phyloP scores from a whole-genome alignment of 2,113 vertebrate genomes.

The Python bivittatus region DNA sequence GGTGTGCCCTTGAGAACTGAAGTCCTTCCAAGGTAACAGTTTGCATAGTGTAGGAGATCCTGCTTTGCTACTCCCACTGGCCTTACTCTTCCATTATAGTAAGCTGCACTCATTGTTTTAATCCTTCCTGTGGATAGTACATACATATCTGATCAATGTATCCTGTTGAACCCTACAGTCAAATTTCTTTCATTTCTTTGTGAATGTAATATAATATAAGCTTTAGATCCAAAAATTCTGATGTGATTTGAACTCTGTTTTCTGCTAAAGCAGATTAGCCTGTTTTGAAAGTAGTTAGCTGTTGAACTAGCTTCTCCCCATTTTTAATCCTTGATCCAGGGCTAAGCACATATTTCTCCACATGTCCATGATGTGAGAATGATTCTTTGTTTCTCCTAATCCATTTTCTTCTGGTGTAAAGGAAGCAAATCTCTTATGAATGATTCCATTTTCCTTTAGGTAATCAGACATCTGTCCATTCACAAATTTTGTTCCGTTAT shows the following conservation, averaged over 20 bases:
- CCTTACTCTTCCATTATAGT: neutral
- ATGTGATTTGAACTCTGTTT: neutral
- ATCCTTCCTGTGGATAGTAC: neutral
- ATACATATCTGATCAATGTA: neutral
- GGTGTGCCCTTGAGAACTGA: neutral
- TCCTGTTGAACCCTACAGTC: neutral
- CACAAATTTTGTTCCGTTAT: too few species aligned
- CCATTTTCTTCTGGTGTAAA: too few species aligned
- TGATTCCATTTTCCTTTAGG: too few species aligned
- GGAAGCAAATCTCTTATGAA: too few species aligned
- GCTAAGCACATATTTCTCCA: neutral
- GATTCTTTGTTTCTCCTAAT: too few species aligned
- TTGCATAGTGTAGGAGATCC: neutral
- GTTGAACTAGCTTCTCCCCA: neutral
- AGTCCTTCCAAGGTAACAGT: neutral
- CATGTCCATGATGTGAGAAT: too few species aligned
- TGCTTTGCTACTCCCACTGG: neutral
- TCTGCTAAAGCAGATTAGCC: neutral
- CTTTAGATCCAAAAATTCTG: neutral
- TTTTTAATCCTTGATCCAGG: neutral
- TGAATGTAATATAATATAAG: neutral
- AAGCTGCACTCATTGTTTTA: neutral
- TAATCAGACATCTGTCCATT: too few species aligned
- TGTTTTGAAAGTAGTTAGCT: neutral
- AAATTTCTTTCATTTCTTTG: neutral